A percentile compares a stretch with the other conserved stretches of the same genome.
Evolutionary conservation across 2,797 vertebrate genomes (phyloP).

Genomic region (Glossophaga mutica): DNA sequence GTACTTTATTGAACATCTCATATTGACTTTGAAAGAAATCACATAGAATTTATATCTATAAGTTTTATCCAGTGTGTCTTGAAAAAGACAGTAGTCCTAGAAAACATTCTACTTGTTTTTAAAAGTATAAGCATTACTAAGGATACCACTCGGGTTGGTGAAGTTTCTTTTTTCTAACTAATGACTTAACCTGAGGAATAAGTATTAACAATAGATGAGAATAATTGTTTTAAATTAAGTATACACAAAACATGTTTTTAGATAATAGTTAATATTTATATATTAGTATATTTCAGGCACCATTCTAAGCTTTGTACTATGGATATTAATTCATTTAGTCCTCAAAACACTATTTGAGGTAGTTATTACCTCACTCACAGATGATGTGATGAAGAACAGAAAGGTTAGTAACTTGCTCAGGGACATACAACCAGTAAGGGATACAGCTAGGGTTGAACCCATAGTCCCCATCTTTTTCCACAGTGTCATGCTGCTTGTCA

Average conservation of each 20-base stretch:
- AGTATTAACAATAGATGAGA: neutral
- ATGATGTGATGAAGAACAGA: neutral
- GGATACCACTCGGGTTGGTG: neutral
- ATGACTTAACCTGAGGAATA: neutral
- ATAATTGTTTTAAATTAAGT: conserved; percentile 30
- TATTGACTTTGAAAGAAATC: neutral
- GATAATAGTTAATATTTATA: neutral
- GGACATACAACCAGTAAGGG: neutral
- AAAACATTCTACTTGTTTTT: conserved; percentile 7
- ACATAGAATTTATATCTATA: neutral
- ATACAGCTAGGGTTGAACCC: neutral
- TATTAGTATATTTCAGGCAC: neutral
- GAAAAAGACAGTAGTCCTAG: neutral
- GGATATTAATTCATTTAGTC: neutral
- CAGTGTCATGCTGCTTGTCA: neutral
- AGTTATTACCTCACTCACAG: neutral
- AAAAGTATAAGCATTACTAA: neutral
- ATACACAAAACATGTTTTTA: neutral
- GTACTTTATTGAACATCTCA: neutral
- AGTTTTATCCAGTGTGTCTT: neutral
- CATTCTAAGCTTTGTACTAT: conserved; percentile 14
- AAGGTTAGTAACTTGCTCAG: neutral
- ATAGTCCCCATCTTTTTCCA: neutral
- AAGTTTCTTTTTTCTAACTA: neutral
- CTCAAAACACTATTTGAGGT: neutral